Percentiles rank a stretch among this genome's conserved stretches.
Evolutionary conservation across 2,113 vertebrate genomes (phyloP).

Genomic region (Mixornis gularis): DNA sequence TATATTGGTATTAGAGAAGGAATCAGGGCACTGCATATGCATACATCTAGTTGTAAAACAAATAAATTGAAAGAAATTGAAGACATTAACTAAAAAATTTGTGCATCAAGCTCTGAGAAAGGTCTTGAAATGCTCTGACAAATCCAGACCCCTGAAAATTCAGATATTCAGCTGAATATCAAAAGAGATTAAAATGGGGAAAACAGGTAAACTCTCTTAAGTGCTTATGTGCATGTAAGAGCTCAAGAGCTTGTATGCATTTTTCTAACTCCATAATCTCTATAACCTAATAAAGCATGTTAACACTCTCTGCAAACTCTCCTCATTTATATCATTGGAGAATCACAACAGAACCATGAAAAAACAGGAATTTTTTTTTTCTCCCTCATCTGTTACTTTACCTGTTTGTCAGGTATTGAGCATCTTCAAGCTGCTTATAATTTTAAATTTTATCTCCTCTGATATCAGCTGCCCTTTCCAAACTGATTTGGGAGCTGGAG

Average conservation of each 20-base stretch:
- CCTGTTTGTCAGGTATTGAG: background rate
- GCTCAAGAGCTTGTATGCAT: background rate
- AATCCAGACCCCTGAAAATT: background rate
- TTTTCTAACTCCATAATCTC: background rate
- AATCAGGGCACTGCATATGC: background rate
- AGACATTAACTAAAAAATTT: background rate
- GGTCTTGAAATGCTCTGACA: background rate
- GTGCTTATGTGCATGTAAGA: background rate
- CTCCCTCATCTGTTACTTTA: background rate
- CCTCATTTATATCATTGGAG: background rate
- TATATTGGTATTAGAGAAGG: background rate
- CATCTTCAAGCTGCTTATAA: background rate
- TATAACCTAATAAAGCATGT: background rate
- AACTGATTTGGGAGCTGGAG: background rate
- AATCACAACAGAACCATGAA: background rate
- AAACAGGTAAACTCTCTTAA: background rate
- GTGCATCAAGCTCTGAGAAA: background rate
- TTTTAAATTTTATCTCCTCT: background rate
- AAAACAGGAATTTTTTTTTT: background rate
- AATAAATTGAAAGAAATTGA: background rate
- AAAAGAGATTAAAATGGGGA: background rate
- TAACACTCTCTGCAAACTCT: background rate
- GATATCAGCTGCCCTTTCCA: background rate
- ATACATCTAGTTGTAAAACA: background rate
- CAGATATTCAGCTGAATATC: background rate